Evolutionary conservation across 2,888 invertebrate genomes (phyloP).

Genomic region (Subacronicta megacephala): DNA sequence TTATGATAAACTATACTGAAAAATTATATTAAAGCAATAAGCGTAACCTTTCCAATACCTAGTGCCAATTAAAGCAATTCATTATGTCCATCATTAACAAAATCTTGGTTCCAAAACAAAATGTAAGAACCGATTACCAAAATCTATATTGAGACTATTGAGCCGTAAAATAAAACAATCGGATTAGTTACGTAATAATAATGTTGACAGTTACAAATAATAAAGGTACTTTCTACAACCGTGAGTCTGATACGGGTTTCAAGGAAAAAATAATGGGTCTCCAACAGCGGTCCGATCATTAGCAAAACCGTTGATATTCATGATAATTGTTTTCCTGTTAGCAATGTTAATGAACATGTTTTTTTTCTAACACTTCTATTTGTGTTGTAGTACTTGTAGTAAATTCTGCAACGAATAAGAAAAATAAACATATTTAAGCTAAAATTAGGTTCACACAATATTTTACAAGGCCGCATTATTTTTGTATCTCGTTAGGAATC

Average conservation of each 20-base stretch:
- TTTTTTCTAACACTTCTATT: conserved; percentile 14
- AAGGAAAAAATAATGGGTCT: conserved; percentile 30
- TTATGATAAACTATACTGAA: too few relatives aligned
- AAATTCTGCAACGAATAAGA: too few relatives aligned
- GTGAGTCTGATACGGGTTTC: conserved; percentile 21
- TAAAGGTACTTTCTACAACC: conserved; percentile 32
- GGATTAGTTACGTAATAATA: conserved; percentile 21
- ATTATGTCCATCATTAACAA: conserved; percentile 9
- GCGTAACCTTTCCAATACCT: conserved; percentile 5
- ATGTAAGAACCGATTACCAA: conserved; percentile 22
- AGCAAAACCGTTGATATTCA: conserved; percentile 21
- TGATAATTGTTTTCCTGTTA: conserved; percentile 46
- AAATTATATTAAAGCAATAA: too few relatives aligned
- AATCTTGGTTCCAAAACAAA: conserved; percentile 23
- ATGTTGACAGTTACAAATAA: conserved; percentile 35
- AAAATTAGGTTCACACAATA: background rate
- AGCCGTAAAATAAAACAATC: conserved; percentile 25
- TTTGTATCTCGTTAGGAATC: conserved; percentile 5
- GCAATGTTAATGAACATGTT: conserved; percentile 29
- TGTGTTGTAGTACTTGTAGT: too few relatives aligned
- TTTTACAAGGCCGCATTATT: conserved; percentile 1
- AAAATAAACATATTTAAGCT: too few relatives aligned
- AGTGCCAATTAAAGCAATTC: conserved; percentile 14
- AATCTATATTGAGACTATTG: conserved; percentile 7
- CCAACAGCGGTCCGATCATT: conserved; percentile 18